These are phyloP conservation scores for Diplosoma virens DNA, from an alignment of 23 tunicate species.

Conservation along the genomic window DNA sequence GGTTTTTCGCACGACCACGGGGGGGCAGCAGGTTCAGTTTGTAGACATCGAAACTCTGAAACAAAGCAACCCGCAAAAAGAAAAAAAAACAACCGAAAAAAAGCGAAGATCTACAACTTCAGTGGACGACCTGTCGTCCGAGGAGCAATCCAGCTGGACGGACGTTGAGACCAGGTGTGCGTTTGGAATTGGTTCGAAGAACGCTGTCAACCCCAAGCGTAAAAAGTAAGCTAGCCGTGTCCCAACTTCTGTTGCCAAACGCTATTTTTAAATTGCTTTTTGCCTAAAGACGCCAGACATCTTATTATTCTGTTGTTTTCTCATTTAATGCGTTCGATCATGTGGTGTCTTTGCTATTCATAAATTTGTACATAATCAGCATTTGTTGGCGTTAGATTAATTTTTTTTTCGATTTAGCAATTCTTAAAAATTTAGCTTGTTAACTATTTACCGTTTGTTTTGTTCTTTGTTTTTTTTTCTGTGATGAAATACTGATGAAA, in stretches of 20 bases:
- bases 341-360: too few species aligned
- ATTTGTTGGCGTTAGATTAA: too few species aligned
- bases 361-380: too few species aligned
- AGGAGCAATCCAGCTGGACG: constrained; percentile 91
- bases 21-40: constrained; percentile 98
- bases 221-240: constrained; percentile 2
- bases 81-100: constrained; percentile 31
- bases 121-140: constrained; percentile 51
- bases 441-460: too few species aligned
- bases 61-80: constrained; percentile 72
- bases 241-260: neutral
- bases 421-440: too few species aligned
- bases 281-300: too few species aligned
- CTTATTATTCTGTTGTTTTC: too few species aligned
- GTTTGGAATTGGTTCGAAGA: constrained; percentile 13
- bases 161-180: constrained; percentile 79
- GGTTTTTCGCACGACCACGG: constrained; percentile 82
- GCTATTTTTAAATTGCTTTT: too few species aligned
- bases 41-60: constrained; percentile 88
- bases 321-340: too few species aligned
- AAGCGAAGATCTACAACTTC: constrained; percentile 54
- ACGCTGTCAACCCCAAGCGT: neutral
- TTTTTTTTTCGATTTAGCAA: too few species aligned
- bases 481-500: too few species aligned
- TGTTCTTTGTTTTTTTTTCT: too few species aligned